These are phyloP conservation scores for Hydropsyche betteni DNA, from an alignment of 2,888 invertebrate genomes.

Conservation along the genomic window DNA sequence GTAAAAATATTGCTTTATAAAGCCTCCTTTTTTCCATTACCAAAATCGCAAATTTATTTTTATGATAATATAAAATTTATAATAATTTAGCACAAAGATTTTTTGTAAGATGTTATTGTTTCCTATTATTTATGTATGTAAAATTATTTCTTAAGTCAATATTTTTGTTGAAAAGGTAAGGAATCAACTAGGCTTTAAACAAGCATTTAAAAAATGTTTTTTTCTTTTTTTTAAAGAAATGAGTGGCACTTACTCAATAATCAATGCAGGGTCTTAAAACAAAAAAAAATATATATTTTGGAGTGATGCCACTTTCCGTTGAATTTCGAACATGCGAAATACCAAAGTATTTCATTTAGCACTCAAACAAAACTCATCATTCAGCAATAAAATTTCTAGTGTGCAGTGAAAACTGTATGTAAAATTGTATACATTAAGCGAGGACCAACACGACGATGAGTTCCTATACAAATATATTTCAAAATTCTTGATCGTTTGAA, in stretches of 20 bases:
- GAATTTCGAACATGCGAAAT: conserved; percentile 27
- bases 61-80: conserved; percentile 20
- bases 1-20: not conserved
- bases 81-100: conserved; percentile 14
- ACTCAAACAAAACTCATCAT: conserved; percentile 45
- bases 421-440: conserved; percentile 49
- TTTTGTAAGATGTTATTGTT: conserved; percentile 19
- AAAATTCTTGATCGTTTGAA: conserved; percentile 22
- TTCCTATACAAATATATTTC: conserved; percentile 46
- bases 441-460: conserved; percentile 52
- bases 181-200: conserved; percentile 48
- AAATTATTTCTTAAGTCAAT: conserved; percentile 1
- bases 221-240: conserved; percentile 24
- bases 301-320: conserved; percentile 50
- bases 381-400: conserved; percentile 42
- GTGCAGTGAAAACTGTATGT: conserved; percentile 6
- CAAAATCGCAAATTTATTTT: conserved; percentile 8
- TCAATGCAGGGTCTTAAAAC: conserved; percentile 52
- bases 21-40: conserved; percentile 8
- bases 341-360: conserved; percentile 43
- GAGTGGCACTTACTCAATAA: conserved; percentile 51
- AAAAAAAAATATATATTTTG: conserved; percentile 51
- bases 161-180: conserved; percentile 29
- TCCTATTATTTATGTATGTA: conserved; percentile 25
- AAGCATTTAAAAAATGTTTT: not conserved